Evolutionary conservation across 1,140 invertebrate species (phyloP).

Genomic region (Coptotermes formosanus): DNA sequence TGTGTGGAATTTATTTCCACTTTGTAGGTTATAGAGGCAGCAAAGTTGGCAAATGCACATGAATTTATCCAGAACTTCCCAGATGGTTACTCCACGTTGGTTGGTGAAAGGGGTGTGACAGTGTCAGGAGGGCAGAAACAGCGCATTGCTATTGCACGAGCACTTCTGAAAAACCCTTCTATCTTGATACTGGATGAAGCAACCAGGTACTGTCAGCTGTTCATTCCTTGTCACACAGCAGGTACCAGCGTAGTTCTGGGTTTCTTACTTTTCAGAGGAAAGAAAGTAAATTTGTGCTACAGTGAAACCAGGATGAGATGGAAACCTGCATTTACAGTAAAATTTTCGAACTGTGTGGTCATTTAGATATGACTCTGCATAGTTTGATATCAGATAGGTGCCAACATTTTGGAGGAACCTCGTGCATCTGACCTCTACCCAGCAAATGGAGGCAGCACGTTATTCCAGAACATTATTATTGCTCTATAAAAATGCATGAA

Average conservation of each 20-base stretch:
- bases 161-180: conserved; percentile 82
- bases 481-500: too few species aligned
- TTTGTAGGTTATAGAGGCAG: conserved; percentile 67
- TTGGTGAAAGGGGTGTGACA: conserved; percentile 86
- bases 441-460: too few species aligned
- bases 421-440: too few species aligned
- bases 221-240: conserved; percentile 10
- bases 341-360: too few species aligned
- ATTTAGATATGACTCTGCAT: too few species aligned
- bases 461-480: too few species aligned
- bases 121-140: conserved; percentile 91
- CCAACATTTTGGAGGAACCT: too few species aligned
- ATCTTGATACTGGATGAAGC: conserved; percentile 88
- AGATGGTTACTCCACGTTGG: conserved; percentile 78
- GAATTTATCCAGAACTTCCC: conserved; percentile 86
- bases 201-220: conserved; percentile 62
- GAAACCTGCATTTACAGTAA: too few species aligned
- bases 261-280: neutral
- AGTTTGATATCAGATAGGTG: too few species aligned
- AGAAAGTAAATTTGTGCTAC: neutral
- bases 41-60: conserved; percentile 86
- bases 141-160: conserved; percentile 85
- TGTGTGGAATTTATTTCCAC: neutral
- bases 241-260: neutral
- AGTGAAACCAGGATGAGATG: neutral